Percentiles rank a stretch among this genome's conserved stretches.
Evolutionary conservation across 2,888 invertebrate species (phyloP).

Genomic region (Horisme vitalbata): DNA sequence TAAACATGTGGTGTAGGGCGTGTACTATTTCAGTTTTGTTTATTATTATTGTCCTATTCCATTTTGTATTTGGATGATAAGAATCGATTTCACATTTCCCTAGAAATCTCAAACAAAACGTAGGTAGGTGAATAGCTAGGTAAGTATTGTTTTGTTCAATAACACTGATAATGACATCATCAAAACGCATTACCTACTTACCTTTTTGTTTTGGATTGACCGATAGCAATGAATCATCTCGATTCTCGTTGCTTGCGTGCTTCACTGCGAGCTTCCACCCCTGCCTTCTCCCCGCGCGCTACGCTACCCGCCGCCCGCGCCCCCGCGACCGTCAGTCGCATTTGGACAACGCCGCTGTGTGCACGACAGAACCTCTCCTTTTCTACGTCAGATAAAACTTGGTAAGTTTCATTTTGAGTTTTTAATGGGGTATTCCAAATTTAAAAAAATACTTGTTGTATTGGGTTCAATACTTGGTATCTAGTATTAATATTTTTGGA

Average conservation of each 20-base stretch:
- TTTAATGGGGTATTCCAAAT: too few relatives aligned
- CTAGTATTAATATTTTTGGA: neutral
- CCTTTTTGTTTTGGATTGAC: slow-evolving; percentile 32
- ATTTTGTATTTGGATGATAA: too few relatives aligned
- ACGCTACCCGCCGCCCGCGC: slow-evolving; percentile 21
- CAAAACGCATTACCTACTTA: slow-evolving; percentile 21
- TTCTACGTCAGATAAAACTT: slow-evolving; percentile 53
- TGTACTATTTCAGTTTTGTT: too few relatives aligned
- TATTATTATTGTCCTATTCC: too few relatives aligned
- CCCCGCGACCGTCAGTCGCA: slow-evolving; percentile 50
- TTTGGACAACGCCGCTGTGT: slow-evolving; percentile 58
- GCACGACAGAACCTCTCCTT: slow-evolving; percentile 48
- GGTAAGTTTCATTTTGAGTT: slow-evolving; percentile 56
- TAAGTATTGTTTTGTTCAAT: too few relatives aligned
- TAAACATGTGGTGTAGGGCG: too few relatives aligned
- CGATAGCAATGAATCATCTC: slow-evolving; percentile 53
- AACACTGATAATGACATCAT: slow-evolving; percentile 14
- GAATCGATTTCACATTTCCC: too few relatives aligned
- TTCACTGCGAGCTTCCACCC: slow-evolving; percentile 48
- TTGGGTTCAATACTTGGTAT: neutral
- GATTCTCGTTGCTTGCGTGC: slow-evolving; percentile 43
- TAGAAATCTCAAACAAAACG: too few relatives aligned
- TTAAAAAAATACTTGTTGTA: neutral
- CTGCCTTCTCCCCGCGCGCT: slow-evolving; percentile 36
- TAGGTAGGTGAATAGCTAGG: too few relatives aligned